Percentiles rank a stretch among this genome's conserved stretches.
Conservation (phyloP, 2,888 invertebrate genomes). For the Oligia strigilis region DNA sequence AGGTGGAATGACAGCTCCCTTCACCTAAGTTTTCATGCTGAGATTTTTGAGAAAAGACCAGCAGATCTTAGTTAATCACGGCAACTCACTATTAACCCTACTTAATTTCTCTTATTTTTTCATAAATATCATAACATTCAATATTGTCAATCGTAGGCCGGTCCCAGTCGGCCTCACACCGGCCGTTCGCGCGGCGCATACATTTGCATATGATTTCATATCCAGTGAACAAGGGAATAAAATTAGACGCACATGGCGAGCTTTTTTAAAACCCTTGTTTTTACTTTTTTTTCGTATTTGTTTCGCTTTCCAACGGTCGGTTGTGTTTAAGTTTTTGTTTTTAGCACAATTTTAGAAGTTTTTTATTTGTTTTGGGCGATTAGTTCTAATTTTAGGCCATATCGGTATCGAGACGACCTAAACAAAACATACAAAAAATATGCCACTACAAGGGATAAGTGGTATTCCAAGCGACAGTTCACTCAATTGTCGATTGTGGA, state of each 20-base stretch:
- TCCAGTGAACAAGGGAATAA: slow-evolving; percentile 89
- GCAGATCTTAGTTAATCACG: neutral
- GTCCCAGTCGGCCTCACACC: slow-evolving; percentile 69
- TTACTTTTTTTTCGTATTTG: slow-evolving; percentile 78
- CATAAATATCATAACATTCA: slow-evolving; percentile 57
- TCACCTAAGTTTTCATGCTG: too few relatives aligned
- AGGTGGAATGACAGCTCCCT: neutral
- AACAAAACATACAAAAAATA: neutral
- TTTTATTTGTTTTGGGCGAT: slow-evolving; percentile 11
- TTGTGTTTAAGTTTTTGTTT: slow-evolving; percentile 46
- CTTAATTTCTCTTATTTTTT: slow-evolving; percentile 29
- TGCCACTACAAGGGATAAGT: neutral
- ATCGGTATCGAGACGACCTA: neutral
- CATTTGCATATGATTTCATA: slow-evolving; percentile 90
- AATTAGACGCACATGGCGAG: slow-evolving; percentile 89
- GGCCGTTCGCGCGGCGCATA: slow-evolving; percentile 79
- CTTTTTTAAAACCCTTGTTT: slow-evolving; percentile 84
- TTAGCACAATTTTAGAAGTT: slow-evolving; percentile 36
- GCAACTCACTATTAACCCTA: slow-evolving; percentile 3
- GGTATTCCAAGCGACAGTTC: neutral
- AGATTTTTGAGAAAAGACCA: too few relatives aligned
- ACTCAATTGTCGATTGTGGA: neutral
- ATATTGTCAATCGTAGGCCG: slow-evolving; percentile 56
- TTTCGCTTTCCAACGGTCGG: slow-evolving; percentile 79
- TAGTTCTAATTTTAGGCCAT: neutral